Percentiles rank a stretch among this genome's conserved stretches.
Evolutionary conservation across 2,797 vertebrate genomes (phyloP).

Genomic region (Sebastes baramenuke): DNA sequence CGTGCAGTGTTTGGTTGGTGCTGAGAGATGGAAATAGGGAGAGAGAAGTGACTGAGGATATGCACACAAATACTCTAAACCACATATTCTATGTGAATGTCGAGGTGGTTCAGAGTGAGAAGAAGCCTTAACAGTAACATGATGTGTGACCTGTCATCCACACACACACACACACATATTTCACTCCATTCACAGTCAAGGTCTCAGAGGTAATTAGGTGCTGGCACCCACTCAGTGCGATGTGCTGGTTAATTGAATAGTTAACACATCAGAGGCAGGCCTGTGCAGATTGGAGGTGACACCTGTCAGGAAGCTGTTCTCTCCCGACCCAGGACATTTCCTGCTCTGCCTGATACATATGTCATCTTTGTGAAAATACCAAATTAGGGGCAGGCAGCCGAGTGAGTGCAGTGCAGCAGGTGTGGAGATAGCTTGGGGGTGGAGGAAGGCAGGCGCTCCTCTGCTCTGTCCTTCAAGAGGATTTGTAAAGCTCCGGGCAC

Average conservation of each 20-base stretch:
- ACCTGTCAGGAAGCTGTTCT: constrained; percentile 77
- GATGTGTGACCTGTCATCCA: constrained; percentile 76
- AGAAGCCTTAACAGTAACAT: constrained; percentile 68
- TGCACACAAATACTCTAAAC: constrained; percentile 19
- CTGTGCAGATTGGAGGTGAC: constrained; percentile 76
- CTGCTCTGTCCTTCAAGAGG: constrained; percentile 75
- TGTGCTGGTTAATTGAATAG: constrained; percentile 80
- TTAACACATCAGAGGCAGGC: constrained; percentile 75
- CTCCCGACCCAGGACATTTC: constrained; percentile 65
- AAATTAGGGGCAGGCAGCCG: constrained; percentile 74
- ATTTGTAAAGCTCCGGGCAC: constrained; percentile 72
- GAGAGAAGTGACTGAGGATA: constrained; percentile 17
- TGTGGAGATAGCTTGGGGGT: constrained; percentile 71
- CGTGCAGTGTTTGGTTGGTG: constrained; percentile 17
- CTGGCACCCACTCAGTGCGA: constrained; percentile 64
- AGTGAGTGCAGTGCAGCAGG: constrained; percentile 68
- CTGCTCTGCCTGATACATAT: constrained; percentile 67
- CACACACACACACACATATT: constrained; percentile 52
- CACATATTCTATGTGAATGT: constrained; percentile 54
- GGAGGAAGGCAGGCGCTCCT: constrained; percentile 56
- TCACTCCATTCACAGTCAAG: constrained; percentile 64
- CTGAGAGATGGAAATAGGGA: constrained; percentile 3
- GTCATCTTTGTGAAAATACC: constrained; percentile 73
- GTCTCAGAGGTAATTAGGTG: constrained; percentile 78
- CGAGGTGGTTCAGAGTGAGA: constrained; percentile 56